phyloP scores from a whole-genome alignment of 2,113 vertebrate species.

The rat (Rattus norvegicus) region DNA sequence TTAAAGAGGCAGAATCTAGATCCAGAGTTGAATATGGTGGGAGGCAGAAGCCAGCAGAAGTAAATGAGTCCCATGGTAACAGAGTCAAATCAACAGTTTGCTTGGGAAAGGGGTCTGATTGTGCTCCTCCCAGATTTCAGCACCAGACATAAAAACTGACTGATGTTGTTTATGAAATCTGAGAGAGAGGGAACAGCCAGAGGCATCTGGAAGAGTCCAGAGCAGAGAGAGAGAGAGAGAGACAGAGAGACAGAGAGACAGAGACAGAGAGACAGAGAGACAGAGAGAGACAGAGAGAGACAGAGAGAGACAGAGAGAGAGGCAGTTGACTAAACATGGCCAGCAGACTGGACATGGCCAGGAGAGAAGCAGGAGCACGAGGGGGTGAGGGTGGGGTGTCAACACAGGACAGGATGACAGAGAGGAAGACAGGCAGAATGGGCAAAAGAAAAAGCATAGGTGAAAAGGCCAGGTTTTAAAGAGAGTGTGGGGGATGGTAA shows the following conservation, averaged over 20 bases:
- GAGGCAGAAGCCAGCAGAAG: not conserved
- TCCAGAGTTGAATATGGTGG: not conserved
- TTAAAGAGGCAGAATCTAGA: not conserved
- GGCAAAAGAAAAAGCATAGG: not conserved
- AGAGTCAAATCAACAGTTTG: not conserved
- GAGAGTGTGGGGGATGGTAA: not conserved
- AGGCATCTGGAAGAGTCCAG: not conserved
- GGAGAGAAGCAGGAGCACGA: not conserved
- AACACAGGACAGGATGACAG: too few species aligned
- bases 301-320: too few species aligned
- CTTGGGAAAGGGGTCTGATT: not conserved
- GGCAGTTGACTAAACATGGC: not conserved
- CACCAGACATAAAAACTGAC: not conserved
- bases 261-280: too few species aligned
- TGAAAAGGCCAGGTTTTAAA: not conserved
- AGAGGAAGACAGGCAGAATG: not conserved
- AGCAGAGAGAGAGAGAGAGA: too few species aligned
- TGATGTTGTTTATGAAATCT: not conserved
- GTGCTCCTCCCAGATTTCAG: not conserved
- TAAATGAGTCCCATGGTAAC: not conserved
- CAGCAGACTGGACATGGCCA: not conserved
- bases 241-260: too few species aligned
- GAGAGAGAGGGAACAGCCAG: not conserved
- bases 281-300: too few species aligned
- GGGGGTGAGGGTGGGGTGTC: not conserved